Percentiles rank a stretch among this genome's conserved stretches.
phyloP scores from a whole-genome alignment of 2,113 vertebrate genomes.

The Aptenodytes forsteri region DNA sequence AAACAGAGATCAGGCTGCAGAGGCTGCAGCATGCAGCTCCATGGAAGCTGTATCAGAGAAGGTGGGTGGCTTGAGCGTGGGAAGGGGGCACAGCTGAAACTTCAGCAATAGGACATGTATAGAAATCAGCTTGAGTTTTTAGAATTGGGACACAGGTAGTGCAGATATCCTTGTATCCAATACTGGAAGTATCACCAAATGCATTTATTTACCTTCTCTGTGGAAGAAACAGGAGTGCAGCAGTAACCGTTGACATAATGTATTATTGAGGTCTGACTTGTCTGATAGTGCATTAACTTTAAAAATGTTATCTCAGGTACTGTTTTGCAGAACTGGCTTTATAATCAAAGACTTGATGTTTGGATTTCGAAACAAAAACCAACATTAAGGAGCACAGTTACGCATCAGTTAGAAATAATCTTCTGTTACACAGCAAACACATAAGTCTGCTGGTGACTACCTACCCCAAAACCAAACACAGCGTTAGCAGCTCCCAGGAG shows the following conservation, averaged over 20 bases:
- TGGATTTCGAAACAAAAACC: slow-evolving; percentile 3
- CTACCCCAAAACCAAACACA: not conserved
- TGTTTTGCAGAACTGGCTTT: not conserved
- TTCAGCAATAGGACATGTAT: not conserved
- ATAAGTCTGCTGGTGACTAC: not conserved
- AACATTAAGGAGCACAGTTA: not conserved
- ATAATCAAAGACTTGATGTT: not conserved
- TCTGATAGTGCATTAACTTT: not conserved
- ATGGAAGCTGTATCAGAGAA: not conserved
- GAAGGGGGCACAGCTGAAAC: not conserved
- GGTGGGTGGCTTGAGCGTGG: not conserved
- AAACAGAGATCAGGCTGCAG: not conserved
- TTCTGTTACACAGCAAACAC: not conserved
- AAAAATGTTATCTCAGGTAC: not conserved
- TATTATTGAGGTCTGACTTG: not conserved
- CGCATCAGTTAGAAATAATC: not conserved
- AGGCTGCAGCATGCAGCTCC: not conserved
- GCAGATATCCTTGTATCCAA: not conserved
- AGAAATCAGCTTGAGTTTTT: not conserved
- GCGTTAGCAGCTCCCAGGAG: not conserved
- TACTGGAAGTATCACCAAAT: not conserved
- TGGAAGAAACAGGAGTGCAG: not conserved
- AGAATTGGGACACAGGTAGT: not conserved
- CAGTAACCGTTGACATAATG: not conserved
- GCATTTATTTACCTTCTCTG: not conserved